Conservation (phyloP, 2,888 invertebrate genomes). For the Caenorhabditis macrosperma region DNA sequence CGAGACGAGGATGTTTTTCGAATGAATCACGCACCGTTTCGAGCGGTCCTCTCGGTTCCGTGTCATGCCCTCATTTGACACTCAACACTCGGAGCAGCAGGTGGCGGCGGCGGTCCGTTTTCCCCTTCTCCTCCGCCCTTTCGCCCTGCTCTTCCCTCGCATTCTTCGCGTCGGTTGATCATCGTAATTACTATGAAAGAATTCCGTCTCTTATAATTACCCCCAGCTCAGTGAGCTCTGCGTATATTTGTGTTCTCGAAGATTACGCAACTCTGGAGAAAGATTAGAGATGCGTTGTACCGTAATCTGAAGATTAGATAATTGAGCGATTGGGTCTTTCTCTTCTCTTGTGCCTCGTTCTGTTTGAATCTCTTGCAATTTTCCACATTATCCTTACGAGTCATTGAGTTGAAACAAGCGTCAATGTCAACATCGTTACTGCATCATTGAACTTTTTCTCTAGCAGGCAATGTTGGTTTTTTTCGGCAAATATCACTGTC, state of each 20-base stretch:
- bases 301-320: constrained; percentile 25
- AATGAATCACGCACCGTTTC: constrained; percentile 23
- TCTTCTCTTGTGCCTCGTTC: neutral
- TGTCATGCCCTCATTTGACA: constrained; percentile 32
- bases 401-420: constrained; percentile 9
- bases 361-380: neutral
- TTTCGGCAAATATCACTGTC: neutral
- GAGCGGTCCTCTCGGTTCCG: constrained; percentile 15
- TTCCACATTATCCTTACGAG: constrained; percentile 18
- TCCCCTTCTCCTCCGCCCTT: neutral
- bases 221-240: neutral
- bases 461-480: constrained; percentile 5
- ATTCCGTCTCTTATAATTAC: neutral
- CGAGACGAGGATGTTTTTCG: constrained; percentile 17
- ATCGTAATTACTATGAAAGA: constrained; percentile 26
- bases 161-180: constrained; percentile 21
- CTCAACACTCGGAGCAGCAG: constrained; percentile 14
- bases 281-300: constrained; percentile 6
- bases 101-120: constrained; percentile 11
- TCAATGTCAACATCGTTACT: constrained; percentile 25
- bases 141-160: neutral
- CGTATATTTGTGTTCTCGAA: neutral
- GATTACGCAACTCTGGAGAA: constrained; percentile 10
- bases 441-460: constrained; percentile 11
- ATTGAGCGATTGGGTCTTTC: neutral